Base-by-base conservation (phyloP, 1,140 invertebrate genomes). In the Drosophila aff. region DNA sequence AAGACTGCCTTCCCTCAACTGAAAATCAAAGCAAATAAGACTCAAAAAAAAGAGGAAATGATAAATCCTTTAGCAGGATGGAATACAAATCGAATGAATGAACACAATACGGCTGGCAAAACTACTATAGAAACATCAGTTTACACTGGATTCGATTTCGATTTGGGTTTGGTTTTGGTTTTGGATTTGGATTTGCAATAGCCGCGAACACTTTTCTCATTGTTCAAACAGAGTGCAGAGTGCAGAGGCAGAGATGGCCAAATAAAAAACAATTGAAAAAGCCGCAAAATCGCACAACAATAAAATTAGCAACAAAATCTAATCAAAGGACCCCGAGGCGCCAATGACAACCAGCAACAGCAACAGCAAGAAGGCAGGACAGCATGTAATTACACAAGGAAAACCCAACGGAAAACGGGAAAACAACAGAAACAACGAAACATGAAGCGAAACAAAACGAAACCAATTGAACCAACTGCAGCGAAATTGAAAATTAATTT, bases 401-500 rank as follows among this genome's bases (percentile, higher is more conserved):
- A 61, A 78, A 69, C 44, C 21, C 58, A 58, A 36, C 26, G 55
- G 63, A 31, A 65, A 58, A 3, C 26, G 15, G 23, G 62, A 55
- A 15, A 46, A 21, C 49, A 52, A 28, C 49, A 49, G 55, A 16
- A 47, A 26, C 46, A 47, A 47, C 44, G 13, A 21, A 46, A 15
- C 44, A 23, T 46, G 11, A 46, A 8, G 8, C 46, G 46, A 47
- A 67, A 58, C 60, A 71, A 40, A 40, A 57, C 53, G 53, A 40
- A 40, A 73, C 43, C 76, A 55, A 73, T 69, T 64, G 52, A 67
- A 40, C 26, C 60, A 67, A 16, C 64, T 58, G 52, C 47, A 74
- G 36, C 55, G 61, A 84, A 73, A 90, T 89, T 83, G 84, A 89
- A 87, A 87, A 87, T 87, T 87, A 87, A 87, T 87, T 87, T 84